These are phyloP conservation scores for Operophtera brumata DNA, from an alignment of 2,888 invertebrate species.

Conservation along the genomic window DNA sequence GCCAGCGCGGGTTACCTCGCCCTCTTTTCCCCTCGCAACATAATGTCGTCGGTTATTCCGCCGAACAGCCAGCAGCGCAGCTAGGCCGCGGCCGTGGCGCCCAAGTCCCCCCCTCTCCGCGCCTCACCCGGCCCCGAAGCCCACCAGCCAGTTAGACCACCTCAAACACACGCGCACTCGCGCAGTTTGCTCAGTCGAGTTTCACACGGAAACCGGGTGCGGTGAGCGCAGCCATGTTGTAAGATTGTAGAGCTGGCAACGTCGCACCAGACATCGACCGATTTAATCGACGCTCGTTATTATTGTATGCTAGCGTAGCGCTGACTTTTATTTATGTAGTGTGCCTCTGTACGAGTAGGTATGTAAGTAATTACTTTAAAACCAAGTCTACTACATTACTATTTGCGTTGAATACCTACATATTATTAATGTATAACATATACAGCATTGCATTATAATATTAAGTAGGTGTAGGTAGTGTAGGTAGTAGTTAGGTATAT, in stretches of 20 bases:
- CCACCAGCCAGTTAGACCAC: conserved; percentile 46
- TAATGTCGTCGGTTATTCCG: conserved; percentile 38
- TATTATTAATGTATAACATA: no score
- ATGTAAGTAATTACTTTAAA: background rate
- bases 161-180: conserved; percentile 70
- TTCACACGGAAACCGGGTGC: conserved; percentile 80
- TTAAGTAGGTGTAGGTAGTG: no score
- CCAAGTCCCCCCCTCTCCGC: conserved; percentile 35
- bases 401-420: no score
- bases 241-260: conserved; percentile 76
- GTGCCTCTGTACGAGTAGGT: conserved; percentile 7
- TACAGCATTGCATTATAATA: no score
- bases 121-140: conserved; percentile 34
- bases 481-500: no score
- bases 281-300: conserved; percentile 62
- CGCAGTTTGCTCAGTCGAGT: conserved; percentile 66
- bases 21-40: conserved; percentile 47
- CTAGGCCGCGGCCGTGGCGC: conserved; percentile 34
- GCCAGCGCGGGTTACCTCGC: conserved; percentile 57
- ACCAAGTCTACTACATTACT: no score
- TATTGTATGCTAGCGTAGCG: conserved; percentile 48
- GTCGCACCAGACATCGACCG: conserved; percentile 79
- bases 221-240: conserved; percentile 77
- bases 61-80: conserved; percentile 35
- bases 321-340: conserved; percentile 49